Evolutionary conservation across 1,140 invertebrate species (phyloP), one percentile per base, ranked within the genome.

Genomic region (Brachionus sp.): DNA sequence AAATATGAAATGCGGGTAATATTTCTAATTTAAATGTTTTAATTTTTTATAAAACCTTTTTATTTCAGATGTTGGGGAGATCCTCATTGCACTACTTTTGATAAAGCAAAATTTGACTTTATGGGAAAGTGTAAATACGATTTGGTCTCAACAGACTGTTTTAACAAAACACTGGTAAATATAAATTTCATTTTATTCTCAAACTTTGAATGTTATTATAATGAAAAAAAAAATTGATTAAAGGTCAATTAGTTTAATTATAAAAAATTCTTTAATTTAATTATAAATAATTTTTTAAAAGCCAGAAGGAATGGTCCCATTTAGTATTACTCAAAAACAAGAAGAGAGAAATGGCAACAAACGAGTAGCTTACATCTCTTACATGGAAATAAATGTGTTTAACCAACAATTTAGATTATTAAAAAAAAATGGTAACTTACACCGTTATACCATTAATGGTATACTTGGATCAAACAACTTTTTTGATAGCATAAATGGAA

Each of bases 61-160:
- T 39, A 70, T 77, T 46, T 10, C 23, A 62, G 77, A 5, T 80
- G 77, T 13, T 57, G 50, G 50, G 77, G 77, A 10, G 77, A 80
- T 80, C 77, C 77, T 12, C 77, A 80, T 66, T 80, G 77, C 12
- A 39, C 62, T 10, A 66, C 50, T 42, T 80, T 80, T 62, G 77
- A 80, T 62, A 39, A 35, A 29, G 35, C 33, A 3, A 37, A 57
- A 19, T 80, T 62, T 44, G 50, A 57, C 42, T 80, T 80, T 44
- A 57, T 80, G 46, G 77, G 77, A 42, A 35, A 35, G 29, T 80
- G 77, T 19, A 80, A 80, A 66, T 80, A 80, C 33, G 77, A 80
- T 44, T 57, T 80, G n/a, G 50, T 80, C n/a, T 35, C 77, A 25
- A 80, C 77, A 25, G 50, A 80, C 42, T 80, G 77, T 19, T 12